A percentile compares a stretch with the other conserved stretches of the same genome.
Evolutionary conservation across 2,888 invertebrate genomes (phyloP).

Genomic region (Yponomeuta evonymella): DNA sequence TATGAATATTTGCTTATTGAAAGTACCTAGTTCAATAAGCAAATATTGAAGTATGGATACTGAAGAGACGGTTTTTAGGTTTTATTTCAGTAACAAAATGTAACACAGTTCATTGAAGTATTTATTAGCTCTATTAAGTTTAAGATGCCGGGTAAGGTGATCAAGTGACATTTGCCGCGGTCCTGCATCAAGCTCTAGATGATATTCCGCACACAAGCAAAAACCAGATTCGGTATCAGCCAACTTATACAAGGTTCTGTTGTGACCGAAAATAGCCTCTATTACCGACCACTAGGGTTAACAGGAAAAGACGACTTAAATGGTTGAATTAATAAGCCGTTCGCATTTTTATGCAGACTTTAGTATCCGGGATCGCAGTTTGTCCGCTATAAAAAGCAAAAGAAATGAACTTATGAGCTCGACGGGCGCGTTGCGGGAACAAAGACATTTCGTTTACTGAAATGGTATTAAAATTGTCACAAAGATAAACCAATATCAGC

Average conservation of each 20-base stretch:
- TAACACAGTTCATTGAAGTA: background rate
- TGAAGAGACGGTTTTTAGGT: too few relatives aligned
- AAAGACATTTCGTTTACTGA: background rate
- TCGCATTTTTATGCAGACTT: conserved; percentile 13
- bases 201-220: conserved; percentile 29
- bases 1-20: too few relatives aligned
- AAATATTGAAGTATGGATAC: too few relatives aligned
- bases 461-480: background rate
- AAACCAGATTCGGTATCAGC: background rate
- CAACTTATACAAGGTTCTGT: background rate
- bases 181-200: conserved; percentile 34
- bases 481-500: too few relatives aligned
- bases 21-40: too few relatives aligned
- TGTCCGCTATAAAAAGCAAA: conserved; percentile 7
- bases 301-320: background rate
- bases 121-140: background rate
- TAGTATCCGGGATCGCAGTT: conserved; percentile 14
- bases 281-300: background rate
- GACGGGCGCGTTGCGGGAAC: background rate
- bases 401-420: conserved; percentile 3
- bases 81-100: background rate
- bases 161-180: conserved; percentile 61
- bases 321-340: conserved; percentile 7
- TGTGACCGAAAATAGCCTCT: background rate
- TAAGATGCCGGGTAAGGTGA: conserved; percentile 45